These are phyloP conservation scores for Perognathus longimembris DNA, from an alignment of 2,113 vertebrate species.

Conservation along the genomic window DNA sequence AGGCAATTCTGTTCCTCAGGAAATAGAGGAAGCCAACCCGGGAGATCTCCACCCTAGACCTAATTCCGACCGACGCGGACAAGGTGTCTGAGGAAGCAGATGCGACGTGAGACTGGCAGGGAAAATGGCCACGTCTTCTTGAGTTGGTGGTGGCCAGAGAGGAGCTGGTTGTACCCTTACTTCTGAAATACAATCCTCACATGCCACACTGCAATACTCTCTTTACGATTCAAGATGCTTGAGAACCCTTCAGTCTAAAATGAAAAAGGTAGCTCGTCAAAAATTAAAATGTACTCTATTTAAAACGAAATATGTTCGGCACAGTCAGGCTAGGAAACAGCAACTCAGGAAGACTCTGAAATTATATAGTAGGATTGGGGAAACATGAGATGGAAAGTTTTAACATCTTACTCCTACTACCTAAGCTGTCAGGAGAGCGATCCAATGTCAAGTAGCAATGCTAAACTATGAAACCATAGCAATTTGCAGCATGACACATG, in stretches of 20 bases:
- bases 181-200: background rate
- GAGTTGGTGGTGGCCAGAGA: constrained; percentile 17
- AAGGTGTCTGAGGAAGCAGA: constrained; percentile 52
- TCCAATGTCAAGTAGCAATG: constrained; percentile 61
- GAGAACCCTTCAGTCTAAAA: constrained; percentile 60
- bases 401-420: constrained; percentile 76
- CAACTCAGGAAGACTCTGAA: constrained; percentile 76
- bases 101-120: constrained; percentile 28
- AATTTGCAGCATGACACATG: background rate
- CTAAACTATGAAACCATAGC: constrained; percentile 31
- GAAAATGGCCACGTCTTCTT: background rate
- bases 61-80: constrained; percentile 66
- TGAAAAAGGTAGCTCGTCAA: constrained; percentile 28
- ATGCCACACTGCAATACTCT: background rate
- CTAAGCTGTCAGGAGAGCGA: constrained; percentile 72
- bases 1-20: constrained; percentile 73
- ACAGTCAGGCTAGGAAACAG: constrained; percentile 69
- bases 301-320: constrained; percentile 69
- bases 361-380: constrained; percentile 76
- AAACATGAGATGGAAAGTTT: constrained; percentile 76
- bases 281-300: constrained; percentile 75
- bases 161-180: constrained; percentile 34
- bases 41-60: constrained; percentile 61
- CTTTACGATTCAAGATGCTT: constrained; percentile 57
- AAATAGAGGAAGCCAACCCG: constrained; percentile 72